A percentile compares a stretch with the other conserved stretches of the same genome.
phyloP scores from a whole-genome alignment of 2,888 invertebrate species.

The Mycogona germanica region DNA sequence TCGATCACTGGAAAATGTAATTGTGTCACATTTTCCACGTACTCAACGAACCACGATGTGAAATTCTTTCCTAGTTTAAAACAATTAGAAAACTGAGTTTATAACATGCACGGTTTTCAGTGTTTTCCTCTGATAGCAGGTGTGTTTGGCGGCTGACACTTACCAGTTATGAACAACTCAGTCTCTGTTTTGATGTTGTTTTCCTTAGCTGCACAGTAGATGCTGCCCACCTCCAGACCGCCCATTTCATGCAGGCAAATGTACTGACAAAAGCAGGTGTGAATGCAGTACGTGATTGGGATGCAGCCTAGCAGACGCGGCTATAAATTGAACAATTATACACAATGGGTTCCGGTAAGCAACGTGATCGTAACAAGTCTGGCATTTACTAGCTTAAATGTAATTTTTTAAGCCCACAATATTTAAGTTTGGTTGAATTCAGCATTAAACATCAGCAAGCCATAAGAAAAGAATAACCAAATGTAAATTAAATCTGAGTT shows the following conservation, averaged over 20 bases:
- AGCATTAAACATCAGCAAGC: background rate
- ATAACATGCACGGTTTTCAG: too few relatives aligned
- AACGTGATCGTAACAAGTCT: too few relatives aligned
- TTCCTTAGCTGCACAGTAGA: background rate
- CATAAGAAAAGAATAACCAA: too few relatives aligned
- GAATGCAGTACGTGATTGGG: constrained; percentile 22
- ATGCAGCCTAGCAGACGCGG: constrained; percentile 17
- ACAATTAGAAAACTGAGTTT: background rate
- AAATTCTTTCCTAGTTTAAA: constrained; percentile 21
- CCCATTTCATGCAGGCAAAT: constrained; percentile 17
- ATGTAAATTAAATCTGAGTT: too few relatives aligned
- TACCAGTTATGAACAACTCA: too few relatives aligned
- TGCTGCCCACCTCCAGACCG: background rate
- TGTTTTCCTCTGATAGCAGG: too few relatives aligned
- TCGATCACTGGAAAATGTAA: too few relatives aligned
- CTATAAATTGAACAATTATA: too few relatives aligned
- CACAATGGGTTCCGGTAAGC: too few relatives aligned
- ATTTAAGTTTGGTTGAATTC: background rate
- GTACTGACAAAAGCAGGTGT: constrained; percentile 21
- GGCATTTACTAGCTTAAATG: background rate
- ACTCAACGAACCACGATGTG: constrained; percentile 22
- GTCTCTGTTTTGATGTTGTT: too few relatives aligned
- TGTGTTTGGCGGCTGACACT: too few relatives aligned
- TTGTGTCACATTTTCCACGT: too few relatives aligned
- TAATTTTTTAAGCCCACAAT: background rate